Evolutionary conservation across 1,140 invertebrate species (phyloP), one percentile per base, ranked within the genome.

Genomic region (Drosophila baimaii): DNA sequence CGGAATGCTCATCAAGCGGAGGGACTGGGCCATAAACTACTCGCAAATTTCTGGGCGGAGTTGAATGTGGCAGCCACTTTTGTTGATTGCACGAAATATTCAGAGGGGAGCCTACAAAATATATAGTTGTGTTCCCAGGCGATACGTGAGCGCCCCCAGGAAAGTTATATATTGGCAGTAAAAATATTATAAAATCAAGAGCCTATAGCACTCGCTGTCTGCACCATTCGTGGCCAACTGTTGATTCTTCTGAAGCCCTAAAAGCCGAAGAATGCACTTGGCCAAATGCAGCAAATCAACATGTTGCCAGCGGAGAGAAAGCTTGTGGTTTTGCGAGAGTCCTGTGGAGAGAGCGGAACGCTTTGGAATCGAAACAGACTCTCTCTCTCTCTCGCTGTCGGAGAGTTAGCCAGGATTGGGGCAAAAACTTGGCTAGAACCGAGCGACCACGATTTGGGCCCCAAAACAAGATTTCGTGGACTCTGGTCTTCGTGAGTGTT

Each of bases 61-160:
- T 51, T 51, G 27, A 25, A 35, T 63, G 57, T 63, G 57, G 35
- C 29, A 43, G 65, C 65, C 83, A 86, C 79, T 88, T 79, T 68
- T 79, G 71, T 62, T 86, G 83, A 86, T 86, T 86, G 76, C 76
- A 33, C 69, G 29, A 31, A 41, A 25, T 57, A 41, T 49, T 23
- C 21, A 41, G 29, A 29, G 39, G 35, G 49, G n/a, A n/a, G 54
- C 55, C 44, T 61, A 29, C 37, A 64, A 59, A 63, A 70, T 13
- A 55, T 55, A 58, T 23, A 39, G 44, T 27, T 31, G 51, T 0
- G 23, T 23, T 31, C 10, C 29, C 29, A 39, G 33, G 43, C 31
- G 49, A 44, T 55, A 57, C 62, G 49, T 39, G 47, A 37, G 56
- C 21, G 31, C 33, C 54, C 23, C 10, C n/a, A 1, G 27, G 17